Conservation (phyloP, 2,888 invertebrate genomes). For the Melieria crassipennis region DNA sequence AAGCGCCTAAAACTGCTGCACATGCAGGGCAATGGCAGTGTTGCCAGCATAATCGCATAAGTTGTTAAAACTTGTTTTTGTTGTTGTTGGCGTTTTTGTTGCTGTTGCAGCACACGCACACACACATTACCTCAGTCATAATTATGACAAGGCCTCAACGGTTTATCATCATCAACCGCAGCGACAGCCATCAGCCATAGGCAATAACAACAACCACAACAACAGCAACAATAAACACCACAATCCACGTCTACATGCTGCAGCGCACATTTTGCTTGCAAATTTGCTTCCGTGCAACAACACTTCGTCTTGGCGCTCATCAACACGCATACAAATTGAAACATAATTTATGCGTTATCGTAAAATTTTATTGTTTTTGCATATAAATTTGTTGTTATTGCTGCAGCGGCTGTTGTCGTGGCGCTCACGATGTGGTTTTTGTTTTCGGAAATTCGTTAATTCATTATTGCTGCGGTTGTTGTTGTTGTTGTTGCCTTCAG, state of each 20-base stretch:
- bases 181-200: background rate
- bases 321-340: conserved; percentile 11
- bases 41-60: too few species aligned
- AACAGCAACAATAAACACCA: background rate
- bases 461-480: too few species aligned
- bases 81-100: background rate
- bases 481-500: too few species aligned
- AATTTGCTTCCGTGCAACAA: too few species aligned
- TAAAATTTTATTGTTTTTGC: conserved; percentile 9
- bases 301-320: too few species aligned
- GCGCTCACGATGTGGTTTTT: background rate
- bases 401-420: background rate
- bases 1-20: too few species aligned
- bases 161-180: background rate
- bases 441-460: background rate
- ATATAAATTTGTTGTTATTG: conserved; percentile 2
- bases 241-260: background rate
- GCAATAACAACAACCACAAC: background rate
- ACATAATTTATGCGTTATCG: conserved; percentile 8
- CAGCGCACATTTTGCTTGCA: too few species aligned
- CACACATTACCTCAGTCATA: background rate
- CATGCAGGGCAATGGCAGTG: too few species aligned
- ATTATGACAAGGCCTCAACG: too few species aligned
- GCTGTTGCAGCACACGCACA: background rate
- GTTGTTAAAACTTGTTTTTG: background rate